Evolutionary conservation across 2,113 vertebrate genomes (phyloP), one percentile per base, ranked within the genome.

Genomic region (Gnathonemus longibarbis): DNA sequence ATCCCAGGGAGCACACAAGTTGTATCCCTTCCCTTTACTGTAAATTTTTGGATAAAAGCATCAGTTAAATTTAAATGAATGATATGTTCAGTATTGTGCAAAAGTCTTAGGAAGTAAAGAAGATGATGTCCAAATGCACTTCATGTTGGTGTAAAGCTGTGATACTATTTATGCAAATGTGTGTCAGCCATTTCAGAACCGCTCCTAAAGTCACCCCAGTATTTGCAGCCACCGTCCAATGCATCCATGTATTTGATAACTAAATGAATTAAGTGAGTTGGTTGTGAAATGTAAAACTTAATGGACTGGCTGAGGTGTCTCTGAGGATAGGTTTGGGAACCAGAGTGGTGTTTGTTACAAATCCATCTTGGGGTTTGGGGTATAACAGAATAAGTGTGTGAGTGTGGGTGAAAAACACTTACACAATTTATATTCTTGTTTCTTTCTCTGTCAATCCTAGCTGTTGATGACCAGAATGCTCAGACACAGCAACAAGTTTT

Each of bases 391-490:
- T 56, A 19, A 53, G 53, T 56, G 53, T 56, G 53, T 52, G 13
- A 52, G 13, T 52, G 50, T 53, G 52, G 52, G 52, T 53, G 53
- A 21, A 21, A 1, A 21, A 56, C 19, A 21, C 62, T 66, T 66
- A 9, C n/a, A 27, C 11, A 3, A 66, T 66, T 70, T 70, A 31
- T n/a, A 70, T 70, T 70, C 10, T 4, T 70, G 9, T 31, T 70
- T 74, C 24, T 89, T 19, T 93, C 42, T 91, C 86, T 49, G 84
- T 1, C 50, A 11, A 31, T 50, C n/a, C 80, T 93, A 99, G 98
- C 98, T 31, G 98, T 99, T 35, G 98, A 99, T 24, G 98, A 99
- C 91, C 98, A 99, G 96, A 99, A 99, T 0, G 97, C 97, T 49
- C 98, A 99, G 94, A 99, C 97, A 0, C 97, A 97, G 91, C 96